phyloP scores from a whole-genome alignment of 2,113 vertebrate genomes.

The Tor tambroides region DNA sequence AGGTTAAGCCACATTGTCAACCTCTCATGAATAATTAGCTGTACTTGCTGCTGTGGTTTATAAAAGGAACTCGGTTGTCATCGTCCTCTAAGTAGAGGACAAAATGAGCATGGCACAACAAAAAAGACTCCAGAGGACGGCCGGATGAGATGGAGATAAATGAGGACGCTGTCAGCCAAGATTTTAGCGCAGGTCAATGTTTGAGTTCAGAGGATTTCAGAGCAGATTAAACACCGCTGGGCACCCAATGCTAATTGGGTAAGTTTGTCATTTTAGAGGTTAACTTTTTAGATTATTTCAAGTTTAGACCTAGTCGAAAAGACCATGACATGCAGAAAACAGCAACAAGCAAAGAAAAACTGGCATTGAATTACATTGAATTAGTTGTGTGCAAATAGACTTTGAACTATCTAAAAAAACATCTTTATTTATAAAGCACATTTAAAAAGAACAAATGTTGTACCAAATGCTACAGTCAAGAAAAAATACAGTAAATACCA shows the following conservation, averaged over 20 bases:
- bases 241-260: neutral
- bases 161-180: neutral
- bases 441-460: too few species aligned
- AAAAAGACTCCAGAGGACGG: slow-evolving; percentile 34
- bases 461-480: too few species aligned
- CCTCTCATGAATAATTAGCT: slow-evolving; percentile 59
- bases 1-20: slow-evolving; percentile 60
- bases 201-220: slow-evolving; percentile 11
- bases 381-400: neutral
- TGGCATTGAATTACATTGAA: neutral
- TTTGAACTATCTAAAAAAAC: too few species aligned
- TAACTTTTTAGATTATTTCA: neutral
- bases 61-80: slow-evolving; percentile 47
- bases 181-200: slow-evolving; percentile 13
- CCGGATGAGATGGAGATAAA: slow-evolving; percentile 27
- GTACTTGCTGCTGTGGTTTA: slow-evolving; percentile 37
- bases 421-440: too few species aligned
- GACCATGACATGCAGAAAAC: neutral
- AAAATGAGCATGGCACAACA: slow-evolving; percentile 26
- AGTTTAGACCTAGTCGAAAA: neutral
- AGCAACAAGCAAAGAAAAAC: neutral
- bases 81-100: slow-evolving; percentile 5
- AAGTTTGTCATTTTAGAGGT: slow-evolving; percentile 9
- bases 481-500: too few species aligned
- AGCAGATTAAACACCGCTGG: neutral